Evolutionary conservation across 1,140 invertebrate genomes (phyloP).

Genomic region (Eueides isabella): DNA sequence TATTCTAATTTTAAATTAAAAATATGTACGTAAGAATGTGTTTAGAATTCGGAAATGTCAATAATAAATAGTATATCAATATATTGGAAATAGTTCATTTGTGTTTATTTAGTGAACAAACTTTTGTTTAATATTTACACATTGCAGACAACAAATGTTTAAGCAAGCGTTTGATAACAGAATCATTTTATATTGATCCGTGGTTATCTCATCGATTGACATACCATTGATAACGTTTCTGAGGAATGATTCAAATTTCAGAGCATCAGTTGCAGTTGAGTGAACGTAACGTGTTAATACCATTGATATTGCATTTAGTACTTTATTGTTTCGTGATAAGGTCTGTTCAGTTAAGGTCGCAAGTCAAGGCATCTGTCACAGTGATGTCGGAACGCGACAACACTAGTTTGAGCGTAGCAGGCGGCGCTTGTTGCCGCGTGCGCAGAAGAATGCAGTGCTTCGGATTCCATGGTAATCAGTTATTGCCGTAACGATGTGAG

Average conservation of each 20-base stretch:
- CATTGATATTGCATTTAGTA: conserved; percentile 32
- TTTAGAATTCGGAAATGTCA: neutral
- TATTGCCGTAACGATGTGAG: conserved; percentile 38
- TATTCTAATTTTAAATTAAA: too few species aligned
- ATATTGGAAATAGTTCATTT: neutral
- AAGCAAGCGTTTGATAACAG: conserved; percentile 21
- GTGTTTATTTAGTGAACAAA: neutral
- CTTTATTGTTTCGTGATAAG: conserved; percentile 47
- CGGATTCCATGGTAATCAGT: conserved; percentile 70
- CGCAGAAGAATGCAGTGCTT: conserved; percentile 75
- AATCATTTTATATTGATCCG: conserved; percentile 45
- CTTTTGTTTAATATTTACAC: neutral
- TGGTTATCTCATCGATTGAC: conserved; percentile 61
- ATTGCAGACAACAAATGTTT: neutral
- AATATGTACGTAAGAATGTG: too few species aligned
- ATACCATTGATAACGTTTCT: conserved; percentile 55
- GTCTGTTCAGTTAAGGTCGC: conserved; percentile 41
- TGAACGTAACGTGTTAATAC: conserved; percentile 47
- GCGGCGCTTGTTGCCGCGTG: conserved; percentile 66
- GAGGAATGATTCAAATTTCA: conserved; percentile 51
- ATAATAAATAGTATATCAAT: neutral
- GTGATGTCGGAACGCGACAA: conserved; percentile 68
- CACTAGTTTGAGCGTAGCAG: conserved; percentile 40
- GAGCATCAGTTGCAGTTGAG: conserved; percentile 51
- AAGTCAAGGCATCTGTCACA: conserved; percentile 51